Base-by-base conservation (phyloP, 2,797 vertebrate genomes). In the Hoplostethus mediterraneus region DNA sequence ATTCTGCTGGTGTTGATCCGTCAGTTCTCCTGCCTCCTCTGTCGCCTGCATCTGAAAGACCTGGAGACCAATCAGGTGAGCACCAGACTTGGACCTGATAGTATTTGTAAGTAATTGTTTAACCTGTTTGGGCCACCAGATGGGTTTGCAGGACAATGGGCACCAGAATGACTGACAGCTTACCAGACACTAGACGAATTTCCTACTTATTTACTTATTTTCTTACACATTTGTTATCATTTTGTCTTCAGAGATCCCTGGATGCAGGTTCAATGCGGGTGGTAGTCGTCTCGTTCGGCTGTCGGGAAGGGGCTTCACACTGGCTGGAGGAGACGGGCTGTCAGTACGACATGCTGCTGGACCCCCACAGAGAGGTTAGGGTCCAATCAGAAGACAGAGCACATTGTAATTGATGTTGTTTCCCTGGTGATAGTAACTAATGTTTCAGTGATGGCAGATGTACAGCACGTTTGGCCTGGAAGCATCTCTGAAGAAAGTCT, bases 11-110 rank as follows among this genome's bases (percentile, higher is more conserved):
- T 91, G 63, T 71, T 90, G 21, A 85, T 91, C 54, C 76, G 85
- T 3, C 90, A 90, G 67, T 89, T 90, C 70, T 87, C 87, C 57
- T 90, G 86, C 55, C 62, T 90, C 11, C 86, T 87, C 45, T 90
- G 89, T 25, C 77, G 83, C 8, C 84, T 89, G 1, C 89, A 92
- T 42, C 36, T 89, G 4, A 79, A 84, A 72, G 83, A 91, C 30
- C 81, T 92, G 73, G 47, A 87, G 70, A 73, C 75, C 65, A 84
- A 79, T 59, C 83, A 90, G 86, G 88, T 85, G 67, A 71, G 33
- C 14, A 57, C 16, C 40, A 44, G 40, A 44, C 4, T 7, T 8
- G 38, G 40, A 12, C 40, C 3, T 1, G 21, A n/a, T 21, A 44
- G 11, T 44, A 44, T 44, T 44, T 44, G 11, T 4, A 44, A 44